Base-by-base conservation (phyloP, 2,888 invertebrate genomes). In the Diplolepis rosae region DNA sequence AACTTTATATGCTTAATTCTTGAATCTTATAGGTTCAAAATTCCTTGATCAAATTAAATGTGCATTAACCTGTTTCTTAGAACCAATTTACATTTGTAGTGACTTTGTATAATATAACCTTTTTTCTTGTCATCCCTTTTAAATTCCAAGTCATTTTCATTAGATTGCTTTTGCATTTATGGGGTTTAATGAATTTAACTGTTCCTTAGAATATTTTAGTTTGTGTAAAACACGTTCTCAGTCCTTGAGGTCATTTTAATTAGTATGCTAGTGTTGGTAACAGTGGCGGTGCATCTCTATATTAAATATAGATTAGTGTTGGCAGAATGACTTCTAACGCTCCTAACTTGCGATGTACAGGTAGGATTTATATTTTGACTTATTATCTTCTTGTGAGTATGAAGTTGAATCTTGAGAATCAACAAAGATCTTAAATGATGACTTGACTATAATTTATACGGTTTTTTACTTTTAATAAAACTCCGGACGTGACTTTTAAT, bases 231-330 rank as follows among this genome's bases (percentile, higher is more conserved):
- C 61, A 61, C 61, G 61, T 61, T 35, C 61, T 61, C 56, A 61
- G 61, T 61, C 61, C 61, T 61, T 61, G 61, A 61, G 39, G 61
- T 39, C 61, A 35, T 61, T 39, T 61, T 61, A 61, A 50, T 66
- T 50, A 15, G 45, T 73, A 61, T 76, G 66, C 76, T 75, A 73
- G 66, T 77, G 71, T 70, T 79, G 74, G 68, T 68, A 61, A 24
- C 68, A 79, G 71, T 74, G 77, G 66, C 72, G 65, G 39, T 75
- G 51, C 27, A 72, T 61, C 65, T 69, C 28, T 65, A 52, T 71
- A 75, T 52, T 78, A 81, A 81, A 81, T 81, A 76, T 78, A 77
- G 67, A 72, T 74, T 65, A 39, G 61, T 39, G 61, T 61, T 61
- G 39, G 61, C 61, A 70, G 65, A 72, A 72, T 52, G 30, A 70